Evolutionary conservation across 2,113 vertebrate species (phyloP).

Genomic region (Phylloscopus trochilus): DNA sequence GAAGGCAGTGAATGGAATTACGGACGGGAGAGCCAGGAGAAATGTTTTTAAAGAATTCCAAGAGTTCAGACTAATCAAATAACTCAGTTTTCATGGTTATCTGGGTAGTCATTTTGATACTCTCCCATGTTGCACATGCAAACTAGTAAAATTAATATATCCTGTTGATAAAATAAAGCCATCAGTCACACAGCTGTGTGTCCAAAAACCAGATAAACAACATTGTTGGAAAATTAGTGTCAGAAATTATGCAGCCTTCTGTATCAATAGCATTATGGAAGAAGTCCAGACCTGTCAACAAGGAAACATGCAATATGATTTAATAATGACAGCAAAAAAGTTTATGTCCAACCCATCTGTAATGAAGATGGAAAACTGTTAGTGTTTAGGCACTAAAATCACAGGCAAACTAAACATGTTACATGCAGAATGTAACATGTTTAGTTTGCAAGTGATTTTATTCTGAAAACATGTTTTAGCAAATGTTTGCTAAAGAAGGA

Average conservation of each 20-base stretch:
- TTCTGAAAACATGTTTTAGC: constrained; percentile 22
- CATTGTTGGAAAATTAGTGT: constrained; percentile 35
- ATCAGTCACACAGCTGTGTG: constrained; percentile 1
- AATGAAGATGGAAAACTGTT: constrained; percentile 26
- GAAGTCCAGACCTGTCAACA: constrained; percentile 28
- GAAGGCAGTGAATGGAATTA: not conserved
- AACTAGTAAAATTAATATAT: constrained; percentile 30
- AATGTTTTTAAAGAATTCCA: constrained; percentile 19
- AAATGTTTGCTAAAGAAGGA: constrained; percentile 30
- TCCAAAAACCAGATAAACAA: constrained; percentile 43
- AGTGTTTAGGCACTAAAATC: too few relatives aligned
- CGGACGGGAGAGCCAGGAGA: not conserved
- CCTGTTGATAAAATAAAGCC: constrained; percentile 23
- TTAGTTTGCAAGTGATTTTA: constrained; percentile 22
- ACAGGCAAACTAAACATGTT: too few relatives aligned
- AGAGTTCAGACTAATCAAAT: constrained; percentile 11
- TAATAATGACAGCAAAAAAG: constrained; percentile 2
- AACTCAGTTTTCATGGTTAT: constrained; percentile 46
- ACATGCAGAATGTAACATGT: not conserved
- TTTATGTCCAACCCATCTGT: constrained; percentile 7
- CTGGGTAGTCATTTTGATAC: constrained; percentile 7
- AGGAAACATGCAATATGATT: constrained; percentile 17
- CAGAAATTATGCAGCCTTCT: constrained; percentile 17
- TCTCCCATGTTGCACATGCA: not conserved
- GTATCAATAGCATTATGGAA: constrained; percentile 36